Evolutionary conservation across 2,113 vertebrate species (phyloP).

Genomic region (Elachura formosa): DNA sequence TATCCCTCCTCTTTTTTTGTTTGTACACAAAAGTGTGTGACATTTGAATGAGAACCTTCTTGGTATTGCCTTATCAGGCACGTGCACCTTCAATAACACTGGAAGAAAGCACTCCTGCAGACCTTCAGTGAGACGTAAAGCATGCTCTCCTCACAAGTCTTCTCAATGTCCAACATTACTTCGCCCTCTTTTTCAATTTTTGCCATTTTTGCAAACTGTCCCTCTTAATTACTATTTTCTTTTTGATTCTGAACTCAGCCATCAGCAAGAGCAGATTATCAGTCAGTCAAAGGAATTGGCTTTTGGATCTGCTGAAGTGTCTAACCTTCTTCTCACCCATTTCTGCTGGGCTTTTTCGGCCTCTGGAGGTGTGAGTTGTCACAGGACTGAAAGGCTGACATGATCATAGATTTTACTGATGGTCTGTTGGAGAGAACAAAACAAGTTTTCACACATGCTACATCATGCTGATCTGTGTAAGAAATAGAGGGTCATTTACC

Average conservation of each 20-base stretch:
- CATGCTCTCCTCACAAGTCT: not conserved
- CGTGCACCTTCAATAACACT: accelerated
- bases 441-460: not conserved
- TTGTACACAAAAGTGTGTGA: not conserved
- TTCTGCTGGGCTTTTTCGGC: not conserved
- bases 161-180: not conserved
- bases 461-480: not conserved
- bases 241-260: not conserved
- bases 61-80: not conserved
- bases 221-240: not conserved
- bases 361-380: not conserved
- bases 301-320: not conserved
- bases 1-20: accelerated
- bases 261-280: not conserved
- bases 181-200: not conserved
- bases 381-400: not conserved
- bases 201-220: not conserved
- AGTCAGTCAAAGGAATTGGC: not conserved
- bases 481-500: not conserved
- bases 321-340: not conserved
- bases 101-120: not conserved
- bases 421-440: not conserved
- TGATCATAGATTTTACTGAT: not conserved
- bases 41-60: not conserved
- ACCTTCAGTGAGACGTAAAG: not conserved